These are phyloP conservation scores for Arbacia lixula DNA, from an alignment of 53 echinoderm and acorn worm genomes.

Conservation along the genomic window DNA sequence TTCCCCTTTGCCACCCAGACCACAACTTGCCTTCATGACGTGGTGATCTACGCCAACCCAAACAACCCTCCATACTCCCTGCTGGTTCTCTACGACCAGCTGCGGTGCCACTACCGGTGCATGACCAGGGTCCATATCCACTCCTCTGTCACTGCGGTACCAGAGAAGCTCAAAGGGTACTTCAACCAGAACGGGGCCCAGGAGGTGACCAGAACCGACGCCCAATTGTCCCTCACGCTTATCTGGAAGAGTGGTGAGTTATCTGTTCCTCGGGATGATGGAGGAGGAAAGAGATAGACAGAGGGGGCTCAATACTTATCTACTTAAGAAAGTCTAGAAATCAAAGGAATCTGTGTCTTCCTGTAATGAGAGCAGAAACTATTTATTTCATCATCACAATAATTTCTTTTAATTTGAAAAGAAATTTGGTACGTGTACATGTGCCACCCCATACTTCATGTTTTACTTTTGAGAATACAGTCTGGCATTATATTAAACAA, in stretches of 20 bases:
- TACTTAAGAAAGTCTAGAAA: no score
- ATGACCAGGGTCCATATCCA: constrained; percentile 76
- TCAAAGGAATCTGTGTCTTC: no score
- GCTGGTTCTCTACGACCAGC: constrained; percentile 77
- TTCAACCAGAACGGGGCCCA: constrained; percentile 72
- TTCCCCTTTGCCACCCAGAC: no score
- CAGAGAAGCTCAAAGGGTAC: constrained; percentile 61
- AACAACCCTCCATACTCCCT: constrained; percentile 78
- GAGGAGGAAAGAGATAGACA: neutral
- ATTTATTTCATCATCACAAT: no score
- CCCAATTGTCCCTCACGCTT: constrained; percentile 79
- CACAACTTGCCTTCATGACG: constrained; percentile 83
- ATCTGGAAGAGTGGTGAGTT: constrained; percentile 98
- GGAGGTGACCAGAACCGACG: constrained; percentile 51
- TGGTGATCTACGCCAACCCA: constrained; percentile 93
- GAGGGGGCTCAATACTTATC: no score
- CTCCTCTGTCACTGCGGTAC: constrained; percentile 77
- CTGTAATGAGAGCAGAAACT: no score
- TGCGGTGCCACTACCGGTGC: constrained; percentile 69
- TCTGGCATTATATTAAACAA: no score
- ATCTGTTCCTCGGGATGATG: no score
- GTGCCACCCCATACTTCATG: no score
- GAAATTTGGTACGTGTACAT: no score
- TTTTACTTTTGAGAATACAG: no score
- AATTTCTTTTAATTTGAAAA: no score